Percentiles rank a stretch among this genome's conserved stretches.
Conservation (phyloP, 2,888 invertebrate genomes). For the Pammene fasciana region DNA sequence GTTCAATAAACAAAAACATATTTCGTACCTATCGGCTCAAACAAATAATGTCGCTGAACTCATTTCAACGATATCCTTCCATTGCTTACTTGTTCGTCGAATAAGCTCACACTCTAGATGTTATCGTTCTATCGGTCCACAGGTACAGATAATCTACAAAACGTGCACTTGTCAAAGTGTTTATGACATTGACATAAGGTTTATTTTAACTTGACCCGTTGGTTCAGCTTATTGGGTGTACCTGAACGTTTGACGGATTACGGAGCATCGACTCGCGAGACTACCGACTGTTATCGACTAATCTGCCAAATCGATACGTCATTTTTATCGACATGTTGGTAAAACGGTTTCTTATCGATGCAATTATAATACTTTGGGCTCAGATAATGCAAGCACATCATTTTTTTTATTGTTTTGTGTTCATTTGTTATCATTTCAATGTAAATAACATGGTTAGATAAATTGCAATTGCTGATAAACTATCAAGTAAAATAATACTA, state of each 20-base stretch:
- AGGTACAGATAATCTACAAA: not conserved
- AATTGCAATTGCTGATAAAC: not conserved
- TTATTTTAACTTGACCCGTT: not conserved
- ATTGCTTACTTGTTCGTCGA: not conserved
- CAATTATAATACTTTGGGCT: not conserved
- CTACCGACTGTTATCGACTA: constrained; percentile 35
- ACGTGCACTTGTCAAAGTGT: not conserved
- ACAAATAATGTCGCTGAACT: not conserved
- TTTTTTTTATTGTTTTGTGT: not conserved
- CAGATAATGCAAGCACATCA: not conserved
- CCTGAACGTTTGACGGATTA: constrained; percentile 36
- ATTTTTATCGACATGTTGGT: constrained; percentile 35
- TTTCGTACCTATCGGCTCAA: too few relatives aligned
- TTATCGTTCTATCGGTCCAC: constrained; percentile 24
- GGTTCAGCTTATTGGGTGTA: not conserved
- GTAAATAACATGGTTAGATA: not conserved
- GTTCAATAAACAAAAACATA: too few relatives aligned
- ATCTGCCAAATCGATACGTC: constrained; percentile 37
- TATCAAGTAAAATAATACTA: not conserved
- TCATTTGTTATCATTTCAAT: not conserved
- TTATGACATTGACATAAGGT: not conserved
- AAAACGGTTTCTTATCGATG: constrained; percentile 28
- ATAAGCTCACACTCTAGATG: constrained; percentile 34
- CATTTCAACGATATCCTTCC: not conserved
- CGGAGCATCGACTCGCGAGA: constrained; percentile 20